These are phyloP conservation scores for Baryphthengus martii DNA, from an alignment of 2,113 vertebrate genomes.

Conservation along the genomic window DNA sequence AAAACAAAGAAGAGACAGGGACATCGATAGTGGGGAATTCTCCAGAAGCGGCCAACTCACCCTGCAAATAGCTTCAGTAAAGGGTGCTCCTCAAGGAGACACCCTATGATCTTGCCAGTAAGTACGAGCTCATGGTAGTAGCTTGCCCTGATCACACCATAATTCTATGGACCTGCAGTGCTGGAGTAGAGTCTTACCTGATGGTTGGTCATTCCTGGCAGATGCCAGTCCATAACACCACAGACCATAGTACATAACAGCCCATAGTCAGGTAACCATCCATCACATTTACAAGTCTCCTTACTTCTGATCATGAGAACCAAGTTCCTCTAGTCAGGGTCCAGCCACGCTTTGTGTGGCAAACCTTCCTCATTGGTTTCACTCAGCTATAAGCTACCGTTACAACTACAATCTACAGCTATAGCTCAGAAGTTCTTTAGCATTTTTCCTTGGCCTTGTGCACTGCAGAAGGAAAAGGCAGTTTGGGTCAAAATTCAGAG, in stretches of 20 bases:
- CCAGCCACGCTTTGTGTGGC: rapidly evolving
- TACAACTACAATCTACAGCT: not conserved
- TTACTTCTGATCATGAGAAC: not conserved
- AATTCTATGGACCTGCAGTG: not conserved
- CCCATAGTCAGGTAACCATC: not conserved
- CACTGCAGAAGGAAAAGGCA: not conserved
- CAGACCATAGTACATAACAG: not conserved
- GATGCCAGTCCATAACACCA: not conserved
- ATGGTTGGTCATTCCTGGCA: not conserved
- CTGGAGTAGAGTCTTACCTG: not conserved
- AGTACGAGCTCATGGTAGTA: not conserved
- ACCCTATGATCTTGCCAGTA: not conserved
- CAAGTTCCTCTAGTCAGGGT: not conserved
- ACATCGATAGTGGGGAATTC: not conserved
- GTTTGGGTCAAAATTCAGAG: not conserved
- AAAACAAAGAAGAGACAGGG: not conserved
- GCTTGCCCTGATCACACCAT: not conserved
- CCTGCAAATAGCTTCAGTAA: not conserved
- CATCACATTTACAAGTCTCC: not conserved
- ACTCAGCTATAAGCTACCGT: not conserved
- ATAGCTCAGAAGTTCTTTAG: not conserved
- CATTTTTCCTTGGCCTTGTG: not conserved
- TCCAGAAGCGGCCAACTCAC: not conserved
- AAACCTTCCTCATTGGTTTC: not conserved
- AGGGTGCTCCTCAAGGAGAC: not conserved